A percentile compares a stretch with the other conserved stretches of the same genome.
phyloP scores from a whole-genome alignment of 1,140 invertebrate species.

The Bacillus rossius region DNA sequence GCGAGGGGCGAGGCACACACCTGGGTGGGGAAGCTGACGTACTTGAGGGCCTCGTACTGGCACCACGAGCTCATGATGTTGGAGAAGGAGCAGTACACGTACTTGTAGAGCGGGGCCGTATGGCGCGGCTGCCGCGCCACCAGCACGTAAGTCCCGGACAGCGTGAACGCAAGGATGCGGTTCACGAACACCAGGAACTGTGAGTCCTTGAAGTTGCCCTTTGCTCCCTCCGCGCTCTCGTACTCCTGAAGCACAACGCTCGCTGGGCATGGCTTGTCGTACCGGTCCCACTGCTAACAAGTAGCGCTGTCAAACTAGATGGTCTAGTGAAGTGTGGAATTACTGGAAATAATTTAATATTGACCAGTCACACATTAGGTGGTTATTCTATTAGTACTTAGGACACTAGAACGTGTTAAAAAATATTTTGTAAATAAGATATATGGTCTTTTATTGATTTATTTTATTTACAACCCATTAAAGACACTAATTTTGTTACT shows the following conservation, averaged over 20 bases:
- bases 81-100: slow-evolving; percentile 93
- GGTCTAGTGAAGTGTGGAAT: too few relatives aligned
- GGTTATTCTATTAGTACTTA: too few relatives aligned
- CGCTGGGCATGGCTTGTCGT: too few relatives aligned
- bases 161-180: slow-evolving; percentile 75
- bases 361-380: too few relatives aligned
- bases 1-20: slow-evolving; percentile 48
- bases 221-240: slow-evolving; percentile 49
- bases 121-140: slow-evolving; percentile 62
- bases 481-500: too few relatives aligned
- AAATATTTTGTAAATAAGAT: too few relatives aligned
- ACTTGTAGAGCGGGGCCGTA: slow-evolving; percentile 89
- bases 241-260: slow-evolving; percentile 65
- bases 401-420: too few relatives aligned
- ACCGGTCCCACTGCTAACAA: too few relatives aligned
- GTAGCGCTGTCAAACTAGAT: too few relatives aligned
- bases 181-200: slow-evolving; percentile 96
- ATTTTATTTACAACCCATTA: too few relatives aligned
- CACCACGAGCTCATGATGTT: slow-evolving; percentile 99
- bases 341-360: too few relatives aligned
- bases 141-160: slow-evolving; percentile 58
- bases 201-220: slow-evolving; percentile 79
- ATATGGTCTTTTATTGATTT: too few relatives aligned
- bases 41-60: slow-evolving; percentile 98
- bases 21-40: slow-evolving; percentile 96